These are phyloP conservation scores for Strigops habroptila DNA, from an alignment of 2,113 vertebrate genomes.

Conservation along the genomic window DNA sequence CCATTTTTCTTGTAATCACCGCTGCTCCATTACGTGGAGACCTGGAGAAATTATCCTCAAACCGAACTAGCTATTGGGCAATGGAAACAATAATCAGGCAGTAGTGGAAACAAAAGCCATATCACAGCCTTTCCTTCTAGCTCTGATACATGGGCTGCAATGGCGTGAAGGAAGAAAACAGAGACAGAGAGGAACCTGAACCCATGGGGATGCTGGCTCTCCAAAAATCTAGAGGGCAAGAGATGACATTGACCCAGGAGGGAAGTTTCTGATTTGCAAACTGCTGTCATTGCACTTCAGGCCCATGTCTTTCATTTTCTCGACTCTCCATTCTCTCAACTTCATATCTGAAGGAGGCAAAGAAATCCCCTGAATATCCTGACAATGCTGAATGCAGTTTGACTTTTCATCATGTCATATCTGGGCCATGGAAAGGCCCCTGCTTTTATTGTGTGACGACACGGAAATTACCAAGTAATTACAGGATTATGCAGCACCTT, in stretches of 20 bases:
- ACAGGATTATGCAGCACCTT: constrained; percentile 73
- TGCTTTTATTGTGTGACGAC: constrained; percentile 55
- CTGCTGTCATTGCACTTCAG: neutral
- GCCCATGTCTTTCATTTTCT: neutral
- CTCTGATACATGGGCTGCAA: neutral
- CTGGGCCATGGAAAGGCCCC: constrained; percentile 41
- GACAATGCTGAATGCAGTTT: neutral
- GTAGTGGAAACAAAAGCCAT: neutral
- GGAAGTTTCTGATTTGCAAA: neutral
- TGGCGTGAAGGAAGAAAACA: neutral
- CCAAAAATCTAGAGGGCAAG: neutral
- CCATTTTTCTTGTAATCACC: neutral
- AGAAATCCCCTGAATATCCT: neutral
- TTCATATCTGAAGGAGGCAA: neutral
- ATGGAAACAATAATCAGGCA: neutral
- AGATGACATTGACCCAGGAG: neutral
- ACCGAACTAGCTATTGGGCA: neutral
- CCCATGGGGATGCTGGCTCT: neutral
- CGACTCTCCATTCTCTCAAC: neutral
- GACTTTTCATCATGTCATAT: constrained; percentile 52
- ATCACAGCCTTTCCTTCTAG: neutral
- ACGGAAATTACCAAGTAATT: constrained; percentile 70
- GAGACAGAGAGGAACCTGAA: neutral
- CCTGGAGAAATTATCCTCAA: neutral
- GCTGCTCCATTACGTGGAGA: neutral